A percentile compares a stretch with the other conserved stretches of the same genome.
Evolutionary conservation across 2,888 invertebrate genomes (phyloP).

Genomic region (Embidobia sp.): DNA sequence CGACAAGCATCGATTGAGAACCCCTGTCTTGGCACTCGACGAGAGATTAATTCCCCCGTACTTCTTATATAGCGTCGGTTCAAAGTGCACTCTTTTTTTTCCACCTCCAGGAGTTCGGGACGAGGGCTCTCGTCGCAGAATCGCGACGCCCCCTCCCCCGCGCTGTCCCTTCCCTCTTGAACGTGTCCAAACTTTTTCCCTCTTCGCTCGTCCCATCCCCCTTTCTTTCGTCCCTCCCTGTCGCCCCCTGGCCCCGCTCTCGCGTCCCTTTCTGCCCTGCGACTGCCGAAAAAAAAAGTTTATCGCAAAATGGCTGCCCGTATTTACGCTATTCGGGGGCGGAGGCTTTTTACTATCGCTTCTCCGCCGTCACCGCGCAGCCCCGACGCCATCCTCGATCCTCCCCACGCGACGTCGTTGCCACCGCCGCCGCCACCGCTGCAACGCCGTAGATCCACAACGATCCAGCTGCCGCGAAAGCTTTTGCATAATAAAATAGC

Average conservation of each 20-base stretch:
- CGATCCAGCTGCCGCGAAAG: conserved; percentile 80
- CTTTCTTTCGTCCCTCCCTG: conserved; percentile 34
- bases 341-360: conserved; percentile 72
- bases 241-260: conserved; percentile 1
- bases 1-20: conserved; percentile 61
- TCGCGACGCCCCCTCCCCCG: conserved; percentile 42
- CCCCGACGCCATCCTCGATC: conserved; percentile 52
- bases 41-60: conserved; percentile 72
- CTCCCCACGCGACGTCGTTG: conserved; percentile 51
- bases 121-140: conserved; percentile 52
- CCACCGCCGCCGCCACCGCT: conserved; percentile 66
- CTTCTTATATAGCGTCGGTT: conserved; percentile 54
- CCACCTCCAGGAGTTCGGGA: conserved; percentile 43
- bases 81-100: conserved; percentile 61
- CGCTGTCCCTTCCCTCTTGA: conserved; percentile 70
- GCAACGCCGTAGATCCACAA: conserved; percentile 75
- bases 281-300: conserved; percentile 75
- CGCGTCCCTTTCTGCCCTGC: conserved; percentile 62
- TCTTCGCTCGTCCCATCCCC: conserved; percentile 52
- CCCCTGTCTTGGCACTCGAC: conserved; percentile 64
- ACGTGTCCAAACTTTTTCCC: conserved; percentile 77
- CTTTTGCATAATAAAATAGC: conserved; percentile 82
- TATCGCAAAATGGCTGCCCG: conserved; percentile 81
- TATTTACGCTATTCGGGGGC: conserved; percentile 81
- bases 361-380: conserved; percentile 58